Base-by-base conservation (phyloP, 2,888 invertebrate species). In the Tupiocoris notatus region DNA sequence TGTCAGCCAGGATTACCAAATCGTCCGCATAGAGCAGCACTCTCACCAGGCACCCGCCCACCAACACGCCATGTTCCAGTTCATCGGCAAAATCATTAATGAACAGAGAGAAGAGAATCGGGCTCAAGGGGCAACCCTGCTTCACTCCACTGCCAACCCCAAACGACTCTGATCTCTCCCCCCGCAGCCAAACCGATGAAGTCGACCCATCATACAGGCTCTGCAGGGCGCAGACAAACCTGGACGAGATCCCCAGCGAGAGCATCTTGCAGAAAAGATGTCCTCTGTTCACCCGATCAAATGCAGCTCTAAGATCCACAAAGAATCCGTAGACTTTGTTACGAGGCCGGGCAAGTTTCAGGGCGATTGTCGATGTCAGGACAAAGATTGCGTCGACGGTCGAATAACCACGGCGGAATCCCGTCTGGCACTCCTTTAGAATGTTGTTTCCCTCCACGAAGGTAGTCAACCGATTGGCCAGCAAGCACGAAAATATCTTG, bases 41-140 rank as follows among this genome's bases (percentile, higher is more conserved):
- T 23, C 22, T 63, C 16, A 63, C 23, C 22, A 63, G 2, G 16
- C 21, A 6, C 16, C 12, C 63, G n/a, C 63, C 22, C n/a, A 63
- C 16, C 22, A n/a, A 1, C n/a, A 63, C 16, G 20, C 63, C 63
- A 59, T 59, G 16, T n/a, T 20, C 20, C 3, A 59, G 59, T n/a
- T 7, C 58, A 0, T 73, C 73, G 1, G 20, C 73, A 0, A 73
- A 17, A 18, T 73, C 73, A 21, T 71, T 71, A 1, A 62, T 22
- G 24, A 59, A 71, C 23, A 71, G 71, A 7, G 73, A 63, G 18
- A 75, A 75, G 1, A 75, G 24, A 12, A 75, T 22, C 2, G 57
- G 75, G 59, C 75, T 75, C 58, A 75, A 65, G 2, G 65, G 75
- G 18, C 64, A 75, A 21, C 58, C 75, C 58, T 64, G 65, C 65